Evolutionary conservation across 1,140 invertebrate species (phyloP), one percentile per base, ranked within the genome.

Genomic region (Rhopalosiphum maidis): DNA sequence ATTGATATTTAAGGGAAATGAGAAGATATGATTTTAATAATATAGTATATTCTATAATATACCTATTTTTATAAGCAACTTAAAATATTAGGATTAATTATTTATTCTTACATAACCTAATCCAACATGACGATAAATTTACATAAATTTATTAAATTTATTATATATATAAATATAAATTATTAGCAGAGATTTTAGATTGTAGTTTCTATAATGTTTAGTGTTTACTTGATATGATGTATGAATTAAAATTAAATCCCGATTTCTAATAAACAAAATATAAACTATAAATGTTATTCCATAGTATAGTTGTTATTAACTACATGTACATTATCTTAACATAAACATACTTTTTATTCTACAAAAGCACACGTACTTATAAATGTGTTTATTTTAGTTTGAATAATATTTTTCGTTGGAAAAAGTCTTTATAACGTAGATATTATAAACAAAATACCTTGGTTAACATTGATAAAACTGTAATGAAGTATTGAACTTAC

Each of bases 311-410:
- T 77, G n/a, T 77, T 77, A n/a, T 68, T n/a, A 68, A 68, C 60
- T 68, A 41, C 41, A 68, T 68, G 30, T 68, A 18, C 11, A 21
- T 77, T 68, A n/a, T 77, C 30, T 77, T n/a, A 77, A 77, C n/a
- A 15, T 35, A 77, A 77, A n/a, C 60, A 77, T n/a, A n/a, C 15
- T 77, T 77, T 77, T 77, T 77, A n/a, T 77, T 77, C 15, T 77
- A 77, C 30, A 30, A n/a, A 3, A n/a, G 25, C 25, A 68, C 60
- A 68, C 30, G 55, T n/a, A n/a, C 15, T 3, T 77, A n/a, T 77
- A n/a, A 77, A 77, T 77, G 60, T n/a, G n/a, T n/a, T 77, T 77
- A 77, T 77, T 77, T 77, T 77, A 77, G 60, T 68, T 68, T 22
- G 30, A 15, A 68, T 68, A 68, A n/a, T 68, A 68, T 68, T n/a